These are phyloP conservation scores for Patella pellucida DNA, from an alignment of 2,888 invertebrate genomes.

Conservation along the genomic window DNA sequence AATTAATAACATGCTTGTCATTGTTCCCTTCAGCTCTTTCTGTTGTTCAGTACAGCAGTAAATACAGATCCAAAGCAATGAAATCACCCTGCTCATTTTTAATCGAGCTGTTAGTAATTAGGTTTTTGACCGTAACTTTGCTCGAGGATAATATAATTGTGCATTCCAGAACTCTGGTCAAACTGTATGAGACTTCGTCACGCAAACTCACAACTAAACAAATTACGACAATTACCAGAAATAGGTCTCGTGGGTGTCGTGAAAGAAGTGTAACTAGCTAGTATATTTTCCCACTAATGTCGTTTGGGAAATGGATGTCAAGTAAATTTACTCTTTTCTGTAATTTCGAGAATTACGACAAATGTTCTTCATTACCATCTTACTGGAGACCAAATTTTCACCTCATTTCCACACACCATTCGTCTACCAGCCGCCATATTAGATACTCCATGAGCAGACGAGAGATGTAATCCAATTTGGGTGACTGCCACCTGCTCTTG, in stretches of 20 bases:
- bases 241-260: conserved; percentile 21
- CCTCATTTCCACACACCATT: not conserved
- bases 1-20: too few species aligned
- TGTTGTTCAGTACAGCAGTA: too few species aligned
- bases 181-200: conserved; percentile 18
- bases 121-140: conserved; percentile 14
- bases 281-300: not conserved
- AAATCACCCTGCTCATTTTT: conserved; percentile 13
- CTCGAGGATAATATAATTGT: conserved; percentile 17
- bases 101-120: conserved; percentile 15
- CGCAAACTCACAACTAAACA: conserved; percentile 17
- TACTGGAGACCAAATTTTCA: not conserved
- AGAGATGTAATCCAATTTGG: not conserved
- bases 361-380: conserved; percentile 1
- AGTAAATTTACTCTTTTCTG: conserved; percentile 11
- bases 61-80: not conserved
- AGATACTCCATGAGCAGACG: not conserved
- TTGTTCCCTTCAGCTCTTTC: too few species aligned
- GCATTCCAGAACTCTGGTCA: conserved; percentile 14
- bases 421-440: conserved; percentile 5
- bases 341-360: conserved; percentile 2
- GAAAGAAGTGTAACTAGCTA: not conserved
- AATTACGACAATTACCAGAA: conserved; percentile 27
- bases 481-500: conserved; percentile 1
- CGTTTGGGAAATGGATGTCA: not conserved